phyloP scores from a whole-genome alignment of 2,797 vertebrate genomes.

The Chelonia mydas region DNA sequence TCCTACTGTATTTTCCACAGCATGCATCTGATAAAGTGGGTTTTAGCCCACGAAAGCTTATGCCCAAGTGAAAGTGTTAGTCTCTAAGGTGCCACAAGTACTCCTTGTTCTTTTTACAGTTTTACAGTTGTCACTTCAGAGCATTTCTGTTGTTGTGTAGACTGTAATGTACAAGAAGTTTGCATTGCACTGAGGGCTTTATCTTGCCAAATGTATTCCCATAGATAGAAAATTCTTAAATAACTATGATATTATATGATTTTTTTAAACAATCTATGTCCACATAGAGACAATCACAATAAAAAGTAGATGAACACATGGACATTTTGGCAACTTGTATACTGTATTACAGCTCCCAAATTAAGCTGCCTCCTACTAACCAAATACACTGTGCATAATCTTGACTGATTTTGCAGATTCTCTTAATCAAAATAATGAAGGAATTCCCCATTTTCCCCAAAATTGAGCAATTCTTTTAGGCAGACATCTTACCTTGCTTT shows the following conservation, averaged over 20 bases:
- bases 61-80: too few relatives aligned
- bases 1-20: too few relatives aligned
- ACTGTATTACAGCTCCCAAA: neutral
- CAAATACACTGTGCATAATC: neutral
- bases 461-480: neutral
- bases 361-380: neutral
- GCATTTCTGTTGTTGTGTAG: neutral
- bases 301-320: neutral
- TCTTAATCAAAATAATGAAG: neutral
- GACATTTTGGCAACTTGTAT: neutral
- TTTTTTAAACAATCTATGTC: neutral
- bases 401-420: neutral
- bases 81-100: too few relatives aligned
- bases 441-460: neutral
- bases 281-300: neutral
- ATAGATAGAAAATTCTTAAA: neutral
- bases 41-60: too few relatives aligned
- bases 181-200: neutral
- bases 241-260: neutral
- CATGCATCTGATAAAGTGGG: too few relatives aligned
- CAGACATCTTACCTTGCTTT: neutral
- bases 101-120: neutral
- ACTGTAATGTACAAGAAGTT: neutral
- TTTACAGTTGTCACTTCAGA: neutral
- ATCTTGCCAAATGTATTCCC: neutral